Evolutionary conservation across 2,797 vertebrate species (phyloP).

Genomic region (Halcyon badia): DNA sequence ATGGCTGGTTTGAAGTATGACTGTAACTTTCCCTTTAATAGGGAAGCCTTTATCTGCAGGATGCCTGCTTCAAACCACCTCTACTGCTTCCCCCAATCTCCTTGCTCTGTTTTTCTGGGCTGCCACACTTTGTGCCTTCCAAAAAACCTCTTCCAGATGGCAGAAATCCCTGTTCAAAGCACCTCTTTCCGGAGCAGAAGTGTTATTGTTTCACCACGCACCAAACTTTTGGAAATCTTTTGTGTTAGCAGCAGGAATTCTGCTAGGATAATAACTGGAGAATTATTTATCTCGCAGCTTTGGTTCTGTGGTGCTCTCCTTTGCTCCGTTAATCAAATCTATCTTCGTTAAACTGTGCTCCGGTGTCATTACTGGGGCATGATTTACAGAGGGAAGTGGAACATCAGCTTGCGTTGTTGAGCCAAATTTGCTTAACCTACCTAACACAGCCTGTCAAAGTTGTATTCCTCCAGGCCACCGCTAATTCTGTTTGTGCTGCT

Average conservation of each 20-base stretch:
- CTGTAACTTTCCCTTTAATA: too few species aligned
- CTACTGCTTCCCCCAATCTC: background rate
- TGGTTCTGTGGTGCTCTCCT: background rate
- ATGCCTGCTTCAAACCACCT: background rate
- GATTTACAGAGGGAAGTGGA: background rate
- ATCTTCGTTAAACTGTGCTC: background rate
- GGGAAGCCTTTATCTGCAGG: background rate
- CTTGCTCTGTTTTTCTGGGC: background rate
- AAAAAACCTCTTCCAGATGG: background rate
- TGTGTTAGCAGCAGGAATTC: background rate
- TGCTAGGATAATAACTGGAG: background rate
- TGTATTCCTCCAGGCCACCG: background rate
- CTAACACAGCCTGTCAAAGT: background rate
- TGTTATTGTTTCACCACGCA: background rate
- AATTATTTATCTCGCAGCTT: background rate
- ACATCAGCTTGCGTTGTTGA: background rate
- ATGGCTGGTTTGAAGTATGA: background rate
- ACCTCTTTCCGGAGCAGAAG: background rate
- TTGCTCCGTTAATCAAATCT: background rate
- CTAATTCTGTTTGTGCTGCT: background rate
- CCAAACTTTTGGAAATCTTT: background rate
- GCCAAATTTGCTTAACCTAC: slow-evolving; percentile 7
- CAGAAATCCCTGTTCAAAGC: background rate
- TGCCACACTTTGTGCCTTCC: background rate
- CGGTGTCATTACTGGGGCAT: background rate